Evolutionary conservation across 2,113 vertebrate species (phyloP), one percentile per base, ranked within the genome.

Genomic region (Phalacrocorax aristotelis): DNA sequence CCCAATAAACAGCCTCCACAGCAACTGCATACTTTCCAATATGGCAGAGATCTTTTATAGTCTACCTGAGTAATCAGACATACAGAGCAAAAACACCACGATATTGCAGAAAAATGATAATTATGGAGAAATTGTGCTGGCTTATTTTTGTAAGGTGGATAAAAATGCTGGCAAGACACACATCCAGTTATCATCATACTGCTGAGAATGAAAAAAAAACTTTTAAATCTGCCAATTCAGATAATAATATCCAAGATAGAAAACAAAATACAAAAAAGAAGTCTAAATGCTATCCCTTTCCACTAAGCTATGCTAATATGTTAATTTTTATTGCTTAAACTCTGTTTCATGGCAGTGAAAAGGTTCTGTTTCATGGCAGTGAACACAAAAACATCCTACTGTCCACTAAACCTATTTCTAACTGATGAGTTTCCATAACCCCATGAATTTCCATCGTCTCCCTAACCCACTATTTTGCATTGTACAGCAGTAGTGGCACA

Each of bases 361-460:
- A 85, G 21, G 12, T 76, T 49, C 70, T 9, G 42, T 34, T 88
- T 85, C n/a, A 62, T 18, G 1, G 1, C 51, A 79, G 32, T 60
- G 38, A 84, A 34, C 2, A 58, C 0, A 0, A 44, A 44, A 80
- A 52, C 21, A 61, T 36, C 8, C 51, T 46, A 32, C 23, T 74
- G 8, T 32, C 58, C 38, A 77, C 29, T 70, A 85, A 88, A 60
- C 5, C 13, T 83, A 1, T 51, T 48, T 69, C 32, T 34, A 77
- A 61, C 9, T 18, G 23, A 22, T 32, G 8, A 61, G 27, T 52
- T 34, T 65, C 38, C 38, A 38, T 38, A 38, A 38, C 38, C 38
- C 38, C 38, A 38, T 38, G 38, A 38, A 38, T 38, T 38, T 38
- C 38, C 38, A 38, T 82, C 23, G 18, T 58, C 20, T 85, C 54